phyloP scores from a whole-genome alignment of 2,797 vertebrate genomes.

The Acrossocheilus wenchowensis region DNA sequence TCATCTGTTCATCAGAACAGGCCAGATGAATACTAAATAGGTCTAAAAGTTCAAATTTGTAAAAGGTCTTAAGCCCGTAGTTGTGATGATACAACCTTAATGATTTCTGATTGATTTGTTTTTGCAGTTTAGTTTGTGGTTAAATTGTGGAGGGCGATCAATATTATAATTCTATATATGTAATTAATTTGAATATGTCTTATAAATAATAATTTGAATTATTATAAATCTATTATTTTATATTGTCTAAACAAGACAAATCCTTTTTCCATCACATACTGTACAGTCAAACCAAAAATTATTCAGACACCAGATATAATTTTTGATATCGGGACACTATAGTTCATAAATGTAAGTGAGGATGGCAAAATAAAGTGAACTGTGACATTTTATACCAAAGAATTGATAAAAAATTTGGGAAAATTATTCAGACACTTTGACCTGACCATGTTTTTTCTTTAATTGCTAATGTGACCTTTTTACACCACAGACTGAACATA shows the following conservation, averaged over 20 bases:
- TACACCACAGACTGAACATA: neutral
- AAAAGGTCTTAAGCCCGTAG: neutral
- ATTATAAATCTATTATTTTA: neutral
- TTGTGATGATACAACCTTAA: neutral
- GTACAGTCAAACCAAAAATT: too few species aligned
- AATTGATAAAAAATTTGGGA: too few species aligned
- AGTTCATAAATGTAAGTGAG: too few species aligned
- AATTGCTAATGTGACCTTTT: neutral
- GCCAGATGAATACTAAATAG: constrained; percentile 2
- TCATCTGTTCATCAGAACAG: neutral
- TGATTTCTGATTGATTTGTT: neutral
- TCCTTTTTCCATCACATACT: neutral
- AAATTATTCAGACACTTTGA: too few species aligned
- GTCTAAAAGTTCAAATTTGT: neutral
- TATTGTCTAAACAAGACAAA: neutral
- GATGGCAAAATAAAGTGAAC: neutral
- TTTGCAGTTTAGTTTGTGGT: constrained; percentile 1
- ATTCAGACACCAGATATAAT: too few species aligned
- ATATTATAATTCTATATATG: neutral
- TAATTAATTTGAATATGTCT: neutral
- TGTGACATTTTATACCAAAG: too few species aligned
- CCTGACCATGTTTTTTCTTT: neutral
- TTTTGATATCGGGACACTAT: too few species aligned
- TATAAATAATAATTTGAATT: neutral
- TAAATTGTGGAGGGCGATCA: neutral